A percentile compares a stretch with the other conserved stretches of the same genome.
Conservation (phyloP, 2,797 vertebrate genomes). For the Myotis planiceps region DNA sequence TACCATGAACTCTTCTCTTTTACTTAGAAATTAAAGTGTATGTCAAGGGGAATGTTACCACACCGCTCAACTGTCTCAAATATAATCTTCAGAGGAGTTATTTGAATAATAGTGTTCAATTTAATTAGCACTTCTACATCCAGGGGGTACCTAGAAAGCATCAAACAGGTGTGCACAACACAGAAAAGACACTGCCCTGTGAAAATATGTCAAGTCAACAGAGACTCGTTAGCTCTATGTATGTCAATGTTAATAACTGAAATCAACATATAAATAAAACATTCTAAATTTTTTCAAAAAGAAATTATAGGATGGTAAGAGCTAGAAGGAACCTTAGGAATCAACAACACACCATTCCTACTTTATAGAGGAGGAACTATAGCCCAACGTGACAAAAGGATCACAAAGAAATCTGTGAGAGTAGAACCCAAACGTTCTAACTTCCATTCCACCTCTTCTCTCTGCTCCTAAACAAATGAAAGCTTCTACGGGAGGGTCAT, state of each 20-base stretch:
- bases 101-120: conserved; percentile 49
- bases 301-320: background rate
- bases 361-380: background rate
- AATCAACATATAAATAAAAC: background rate
- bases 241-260: background rate
- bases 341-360: background rate
- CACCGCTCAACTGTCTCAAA: background rate
- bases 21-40: conserved; percentile 41
- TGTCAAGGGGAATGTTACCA: conserved; percentile 15
- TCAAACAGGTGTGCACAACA: background rate
- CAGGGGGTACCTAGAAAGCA: background rate
- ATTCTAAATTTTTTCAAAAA: background rate
- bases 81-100: background rate
- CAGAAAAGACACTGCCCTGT: background rate
- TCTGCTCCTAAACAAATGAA: background rate
- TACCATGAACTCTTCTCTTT: conserved; percentile 18
- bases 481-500: background rate
- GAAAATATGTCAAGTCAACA: background rate
- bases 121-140: conserved; percentile 28
- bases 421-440: background rate
- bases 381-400: background rate
- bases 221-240: background rate
- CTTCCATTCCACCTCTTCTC: background rate
- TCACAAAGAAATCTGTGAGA: background rate
- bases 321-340: background rate